phyloP scores from a whole-genome alignment of 53 echinoderm and acorn worm species.

The Stichopus horrens region DNA sequence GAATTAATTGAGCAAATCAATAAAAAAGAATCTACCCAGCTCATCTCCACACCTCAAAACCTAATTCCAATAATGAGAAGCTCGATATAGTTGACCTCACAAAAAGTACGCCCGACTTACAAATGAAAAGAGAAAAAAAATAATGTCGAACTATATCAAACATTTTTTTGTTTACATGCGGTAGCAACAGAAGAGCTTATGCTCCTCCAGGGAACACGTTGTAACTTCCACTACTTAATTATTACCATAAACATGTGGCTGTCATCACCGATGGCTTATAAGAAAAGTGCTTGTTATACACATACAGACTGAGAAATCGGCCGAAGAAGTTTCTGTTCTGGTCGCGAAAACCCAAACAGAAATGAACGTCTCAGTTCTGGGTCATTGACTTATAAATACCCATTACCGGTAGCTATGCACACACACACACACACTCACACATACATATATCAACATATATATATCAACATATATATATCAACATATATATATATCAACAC shows the following conservation, averaged over 20 bases:
- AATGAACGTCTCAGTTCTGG: too few relatives aligned
- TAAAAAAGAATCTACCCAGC: too few relatives aligned
- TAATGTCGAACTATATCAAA: not conserved
- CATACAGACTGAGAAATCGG: too few relatives aligned
- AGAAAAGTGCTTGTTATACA: not conserved
- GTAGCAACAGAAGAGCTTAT: constrained; percentile 16
- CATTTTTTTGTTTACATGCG: constrained; percentile 15
- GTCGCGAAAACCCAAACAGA: too few relatives aligned
- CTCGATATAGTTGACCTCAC: constrained; percentile 29
- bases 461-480: too few relatives aligned
- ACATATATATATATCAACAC: too few relatives aligned
- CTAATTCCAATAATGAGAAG: not conserved
- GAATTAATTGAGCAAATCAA: too few relatives aligned
- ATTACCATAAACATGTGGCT: constrained; percentile 32
- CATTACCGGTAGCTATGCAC: too few relatives aligned
- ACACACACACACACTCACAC: too few relatives aligned
- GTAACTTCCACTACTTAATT: constrained; percentile 37
- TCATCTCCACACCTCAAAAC: not conserved
- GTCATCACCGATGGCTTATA: not conserved
- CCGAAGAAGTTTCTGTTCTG: too few relatives aligned
- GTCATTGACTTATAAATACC: too few relatives aligned
- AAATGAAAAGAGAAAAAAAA: not conserved
- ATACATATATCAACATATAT: too few relatives aligned
- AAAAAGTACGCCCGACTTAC: not conserved
- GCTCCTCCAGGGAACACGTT: constrained; percentile 17